Evolutionary conservation across 2,113 vertebrate genomes (phyloP).

Genomic region (Dipodomys spectabilis): DNA sequence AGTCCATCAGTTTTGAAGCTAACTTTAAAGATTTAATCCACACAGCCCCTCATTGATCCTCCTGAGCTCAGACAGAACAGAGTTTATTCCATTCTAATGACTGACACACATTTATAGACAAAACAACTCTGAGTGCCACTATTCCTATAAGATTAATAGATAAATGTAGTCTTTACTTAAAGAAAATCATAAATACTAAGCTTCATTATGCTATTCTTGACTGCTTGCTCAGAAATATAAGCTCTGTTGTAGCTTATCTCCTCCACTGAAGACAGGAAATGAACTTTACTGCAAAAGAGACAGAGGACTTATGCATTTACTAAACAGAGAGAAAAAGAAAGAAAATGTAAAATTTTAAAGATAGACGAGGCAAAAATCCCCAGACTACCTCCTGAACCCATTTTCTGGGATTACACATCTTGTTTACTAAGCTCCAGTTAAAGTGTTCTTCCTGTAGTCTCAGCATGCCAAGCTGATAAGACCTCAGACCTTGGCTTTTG

Average conservation of each 20-base stretch:
- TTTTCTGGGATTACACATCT: not conserved
- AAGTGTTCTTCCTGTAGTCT: not conserved
- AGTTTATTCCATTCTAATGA: not conserved
- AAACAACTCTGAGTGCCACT: not conserved
- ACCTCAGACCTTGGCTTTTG: not conserved
- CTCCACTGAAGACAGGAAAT: not conserved
- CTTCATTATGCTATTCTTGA: not conserved
- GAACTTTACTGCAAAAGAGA: slow-evolving; percentile 11
- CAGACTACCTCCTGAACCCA: accelerated
- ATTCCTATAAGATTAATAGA: not conserved
- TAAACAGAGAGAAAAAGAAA: not conserved
- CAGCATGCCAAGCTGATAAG: not conserved
- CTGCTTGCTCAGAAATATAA: not conserved
- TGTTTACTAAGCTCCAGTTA: not conserved
- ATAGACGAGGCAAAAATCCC: not conserved
- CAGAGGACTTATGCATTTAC: not conserved
- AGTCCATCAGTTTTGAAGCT: not conserved
- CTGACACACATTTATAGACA: not conserved
- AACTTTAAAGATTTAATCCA: not conserved
- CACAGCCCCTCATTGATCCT: not conserved
- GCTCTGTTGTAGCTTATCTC: not conserved
- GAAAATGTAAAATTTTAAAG: not conserved
- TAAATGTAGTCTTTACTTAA: not conserved
- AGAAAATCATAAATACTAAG: not conserved
- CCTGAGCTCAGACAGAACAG: not conserved